Conservation (phyloP, 1,140 invertebrate genomes). For the Trichogramma pretiosum region DNA sequence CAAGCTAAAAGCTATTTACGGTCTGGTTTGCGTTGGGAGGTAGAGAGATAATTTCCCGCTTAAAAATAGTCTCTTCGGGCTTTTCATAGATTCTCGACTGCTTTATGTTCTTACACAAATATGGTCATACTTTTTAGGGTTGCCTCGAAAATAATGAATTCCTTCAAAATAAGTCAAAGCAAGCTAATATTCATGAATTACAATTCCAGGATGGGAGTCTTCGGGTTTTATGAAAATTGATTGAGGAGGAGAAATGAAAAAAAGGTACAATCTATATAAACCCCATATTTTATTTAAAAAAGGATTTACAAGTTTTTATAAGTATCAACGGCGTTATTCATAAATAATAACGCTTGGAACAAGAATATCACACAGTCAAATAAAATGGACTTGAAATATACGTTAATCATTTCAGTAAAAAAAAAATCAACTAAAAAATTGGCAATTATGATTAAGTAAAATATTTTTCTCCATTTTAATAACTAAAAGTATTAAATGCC, state of each 20-base stretch:
- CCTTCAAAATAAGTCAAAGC: too few species aligned
- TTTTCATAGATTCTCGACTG: too few species aligned
- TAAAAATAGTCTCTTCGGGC: too few species aligned
- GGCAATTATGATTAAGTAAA: not conserved
- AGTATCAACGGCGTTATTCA: conserved; percentile 45
- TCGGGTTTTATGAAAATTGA: too few species aligned
- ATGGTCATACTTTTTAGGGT: too few species aligned
- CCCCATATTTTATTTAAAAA: conserved; percentile 48
- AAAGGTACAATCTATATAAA: conserved; percentile 34
- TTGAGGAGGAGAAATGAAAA: conserved; percentile 5
- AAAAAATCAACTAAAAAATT: conserved; percentile 19
- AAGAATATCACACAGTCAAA: conserved; percentile 43
- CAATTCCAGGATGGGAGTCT: too few species aligned
- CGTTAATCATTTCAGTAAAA: conserved; percentile 18
- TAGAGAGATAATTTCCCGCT: too few species aligned
- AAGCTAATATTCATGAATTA: too few species aligned
- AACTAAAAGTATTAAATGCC: conserved; percentile 1
- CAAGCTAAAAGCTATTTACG: too few species aligned
- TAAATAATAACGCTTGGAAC: conserved; percentile 42
- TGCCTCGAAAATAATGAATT: too few species aligned
- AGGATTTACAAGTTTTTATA: conserved; percentile 47
- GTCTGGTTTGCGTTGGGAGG: too few species aligned
- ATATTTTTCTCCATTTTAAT: not conserved
- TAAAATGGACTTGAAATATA: conserved; percentile 12
- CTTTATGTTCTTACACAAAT: too few species aligned